phyloP scores from a whole-genome alignment of 1,140 invertebrate species.

The Camponotus floridanus region DNA sequence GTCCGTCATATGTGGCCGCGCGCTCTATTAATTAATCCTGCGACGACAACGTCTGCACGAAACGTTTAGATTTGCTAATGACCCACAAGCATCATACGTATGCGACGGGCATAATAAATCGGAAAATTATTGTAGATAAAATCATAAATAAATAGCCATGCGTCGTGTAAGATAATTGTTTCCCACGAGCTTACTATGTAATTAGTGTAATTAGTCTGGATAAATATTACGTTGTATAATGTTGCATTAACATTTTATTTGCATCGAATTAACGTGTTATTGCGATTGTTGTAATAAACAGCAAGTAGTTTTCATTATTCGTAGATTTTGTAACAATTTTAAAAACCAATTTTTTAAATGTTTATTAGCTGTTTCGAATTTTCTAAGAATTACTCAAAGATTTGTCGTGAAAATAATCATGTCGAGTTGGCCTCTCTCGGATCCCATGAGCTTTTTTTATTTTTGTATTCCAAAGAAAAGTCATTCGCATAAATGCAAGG shows the following conservation, averaged over 20 bases:
- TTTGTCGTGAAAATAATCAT: background rate
- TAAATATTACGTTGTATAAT: too few species aligned
- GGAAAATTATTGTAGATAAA: background rate
- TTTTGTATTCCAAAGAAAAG: constrained; percentile 17
- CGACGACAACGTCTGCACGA: constrained; percentile 23
- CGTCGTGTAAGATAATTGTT: background rate
- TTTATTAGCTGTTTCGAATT: background rate
- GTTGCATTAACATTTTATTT: background rate
- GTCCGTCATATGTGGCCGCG: constrained; percentile 22
- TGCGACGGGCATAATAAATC: background rate
- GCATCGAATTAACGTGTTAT: background rate
- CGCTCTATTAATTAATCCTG: constrained; percentile 48
- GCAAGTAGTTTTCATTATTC: constrained; percentile 3
- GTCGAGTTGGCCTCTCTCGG: background rate
- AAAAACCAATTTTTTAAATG: background rate
- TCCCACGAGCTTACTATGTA: background rate
- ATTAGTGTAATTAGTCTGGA: background rate
- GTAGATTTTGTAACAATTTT: background rate
- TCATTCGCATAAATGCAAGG: constrained; percentile 32
- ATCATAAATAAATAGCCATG: background rate
- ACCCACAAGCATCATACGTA: background rate
- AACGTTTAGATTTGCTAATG: constrained; percentile 54
- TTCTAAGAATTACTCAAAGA: background rate
- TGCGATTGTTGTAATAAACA: too few species aligned
- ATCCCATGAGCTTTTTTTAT: background rate